Evolutionary conservation across 30 jellyfish, hydroid and myxozoan species (phyloP).

Genomic region (Sanderia malayensis): DNA sequence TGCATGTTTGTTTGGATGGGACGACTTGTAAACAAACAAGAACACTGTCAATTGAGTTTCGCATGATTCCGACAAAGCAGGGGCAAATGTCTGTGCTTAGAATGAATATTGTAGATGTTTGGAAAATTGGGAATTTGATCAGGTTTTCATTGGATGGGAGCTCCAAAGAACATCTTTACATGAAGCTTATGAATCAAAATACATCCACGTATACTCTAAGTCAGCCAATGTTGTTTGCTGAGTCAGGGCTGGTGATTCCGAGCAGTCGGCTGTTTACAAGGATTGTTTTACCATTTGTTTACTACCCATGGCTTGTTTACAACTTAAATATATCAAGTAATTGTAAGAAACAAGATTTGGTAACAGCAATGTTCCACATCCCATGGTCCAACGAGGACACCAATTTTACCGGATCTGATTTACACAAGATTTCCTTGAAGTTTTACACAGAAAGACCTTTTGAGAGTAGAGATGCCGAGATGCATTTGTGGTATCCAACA

Average conservation of each 20-base stretch:
- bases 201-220: not conserved
- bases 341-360: constrained; percentile 3
- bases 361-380: constrained; percentile 21
- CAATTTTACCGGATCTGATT: not conserved
- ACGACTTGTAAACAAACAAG: constrained; percentile 4
- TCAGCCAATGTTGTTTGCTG: not conserved
- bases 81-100: constrained; percentile 17
- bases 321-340: constrained; percentile 2
- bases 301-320: constrained; percentile 55
- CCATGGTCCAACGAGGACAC: constrained; percentile 63
- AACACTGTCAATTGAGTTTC: constrained; percentile 7
- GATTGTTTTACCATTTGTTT: constrained; percentile 38
- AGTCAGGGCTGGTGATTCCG: not conserved
- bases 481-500: constrained; percentile 27
- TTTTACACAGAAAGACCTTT: not conserved
- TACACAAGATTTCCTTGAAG: not conserved
- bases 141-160: not conserved
- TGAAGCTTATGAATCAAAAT: not conserved
- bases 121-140: not conserved
- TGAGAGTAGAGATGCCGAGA: constrained; percentile 4
- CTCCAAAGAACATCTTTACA: not conserved
- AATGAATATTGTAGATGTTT: not conserved
- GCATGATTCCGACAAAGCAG: constrained; percentile 21
- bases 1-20: constrained; percentile 17
- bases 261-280: constrained; percentile 7